Conservation (phyloP, 2,113 vertebrate genomes). For the Ursus arctos region DNA sequence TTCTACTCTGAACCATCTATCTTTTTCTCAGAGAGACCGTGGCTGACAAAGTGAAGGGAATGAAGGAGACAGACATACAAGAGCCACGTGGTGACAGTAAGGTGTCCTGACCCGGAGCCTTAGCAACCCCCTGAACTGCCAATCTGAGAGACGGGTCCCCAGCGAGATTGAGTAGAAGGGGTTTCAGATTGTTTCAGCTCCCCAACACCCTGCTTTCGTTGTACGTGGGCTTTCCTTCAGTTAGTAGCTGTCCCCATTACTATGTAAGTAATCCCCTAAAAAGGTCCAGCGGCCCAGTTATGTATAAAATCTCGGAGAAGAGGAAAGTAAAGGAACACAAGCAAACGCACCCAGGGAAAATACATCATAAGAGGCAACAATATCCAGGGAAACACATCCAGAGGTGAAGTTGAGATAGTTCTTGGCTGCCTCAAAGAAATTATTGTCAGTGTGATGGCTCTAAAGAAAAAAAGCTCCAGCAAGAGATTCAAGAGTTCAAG, state of each 20-base stretch:
- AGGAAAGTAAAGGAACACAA: neutral
- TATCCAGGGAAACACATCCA: neutral
- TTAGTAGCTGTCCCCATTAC: neutral
- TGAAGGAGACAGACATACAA: neutral
- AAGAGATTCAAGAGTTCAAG: conserved; percentile 1
- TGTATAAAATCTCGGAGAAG: neutral
- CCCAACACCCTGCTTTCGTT: neutral
- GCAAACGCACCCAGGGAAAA: neutral
- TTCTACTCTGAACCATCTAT: neutral
- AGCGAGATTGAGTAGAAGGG: neutral
- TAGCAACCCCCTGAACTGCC: neutral
- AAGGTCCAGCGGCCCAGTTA: neutral
- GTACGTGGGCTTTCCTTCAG: neutral
- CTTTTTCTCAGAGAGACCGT: neutral
- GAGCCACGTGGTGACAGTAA: neutral
- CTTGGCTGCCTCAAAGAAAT: neutral
- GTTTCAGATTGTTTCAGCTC: neutral
- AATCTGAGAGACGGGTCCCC: neutral
- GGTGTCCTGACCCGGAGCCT: neutral
- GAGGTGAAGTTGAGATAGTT: neutral
- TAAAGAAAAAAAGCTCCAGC: neutral
- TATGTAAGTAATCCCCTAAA: neutral
- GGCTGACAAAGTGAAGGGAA: neutral
- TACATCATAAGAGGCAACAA: neutral
- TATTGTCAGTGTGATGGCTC: neutral